These are phyloP conservation scores for Cromileptes altivelis DNA, from an alignment of 2,113 vertebrate species.

Conservation along the genomic window DNA sequence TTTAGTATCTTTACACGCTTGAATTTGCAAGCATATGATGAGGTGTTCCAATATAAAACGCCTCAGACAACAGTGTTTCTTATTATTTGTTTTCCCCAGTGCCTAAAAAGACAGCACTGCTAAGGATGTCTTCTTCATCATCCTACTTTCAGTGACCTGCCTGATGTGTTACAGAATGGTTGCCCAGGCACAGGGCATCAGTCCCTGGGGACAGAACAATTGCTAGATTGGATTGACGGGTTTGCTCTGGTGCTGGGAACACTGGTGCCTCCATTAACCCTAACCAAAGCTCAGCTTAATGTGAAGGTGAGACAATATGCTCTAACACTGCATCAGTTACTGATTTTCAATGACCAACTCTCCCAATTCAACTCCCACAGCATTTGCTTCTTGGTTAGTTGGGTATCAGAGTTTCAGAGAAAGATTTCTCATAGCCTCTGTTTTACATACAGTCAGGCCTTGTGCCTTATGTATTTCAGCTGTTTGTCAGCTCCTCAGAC, in stretches of 20 bases:
- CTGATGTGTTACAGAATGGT: background rate
- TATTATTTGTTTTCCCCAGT: background rate
- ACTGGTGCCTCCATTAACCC: background rate
- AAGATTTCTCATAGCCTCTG: background rate
- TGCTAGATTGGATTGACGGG: background rate
- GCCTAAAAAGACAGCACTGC: background rate
- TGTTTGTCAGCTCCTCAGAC: background rate
- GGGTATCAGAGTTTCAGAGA: background rate
- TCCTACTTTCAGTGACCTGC: background rate
- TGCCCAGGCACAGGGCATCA: background rate
- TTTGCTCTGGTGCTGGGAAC: background rate
- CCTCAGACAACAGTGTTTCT: slow-evolving; percentile 7
- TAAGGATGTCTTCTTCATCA: background rate
- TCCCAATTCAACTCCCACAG: background rate
- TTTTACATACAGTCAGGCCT: background rate
- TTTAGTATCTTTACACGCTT: background rate
- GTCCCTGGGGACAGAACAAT: background rate
- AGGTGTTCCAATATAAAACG: background rate
- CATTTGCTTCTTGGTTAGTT: background rate
- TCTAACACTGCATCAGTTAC: background rate
- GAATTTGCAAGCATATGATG: background rate
- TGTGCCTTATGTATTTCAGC: background rate
- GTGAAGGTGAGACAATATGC: background rate
- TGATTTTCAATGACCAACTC: background rate
- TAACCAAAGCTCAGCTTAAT: background rate